Conservation (phyloP, 2,888 invertebrate species). For the Bombylius discolor region DNA sequence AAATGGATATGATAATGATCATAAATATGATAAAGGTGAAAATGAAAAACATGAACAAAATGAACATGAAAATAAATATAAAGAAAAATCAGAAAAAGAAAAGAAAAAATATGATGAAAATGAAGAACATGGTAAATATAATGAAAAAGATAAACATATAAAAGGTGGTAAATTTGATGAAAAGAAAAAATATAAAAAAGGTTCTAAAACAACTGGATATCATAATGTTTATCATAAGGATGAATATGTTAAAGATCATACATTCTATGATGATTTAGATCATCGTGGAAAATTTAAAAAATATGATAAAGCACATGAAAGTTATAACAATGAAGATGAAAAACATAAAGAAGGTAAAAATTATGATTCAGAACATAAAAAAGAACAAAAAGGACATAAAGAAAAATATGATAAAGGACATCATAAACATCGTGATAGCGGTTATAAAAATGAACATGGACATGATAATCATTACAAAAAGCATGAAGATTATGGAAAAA, state of each 20-base stretch:
- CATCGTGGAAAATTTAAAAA: slow-evolving; percentile 65
- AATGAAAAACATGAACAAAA: slow-evolving; percentile 5
- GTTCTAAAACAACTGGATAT: slow-evolving; percentile 64
- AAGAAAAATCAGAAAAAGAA: slow-evolving; percentile 1
- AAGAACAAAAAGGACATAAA: slow-evolving; percentile 61
- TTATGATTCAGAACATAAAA: slow-evolving; percentile 58
- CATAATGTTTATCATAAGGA: slow-evolving; percentile 78
- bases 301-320: slow-evolving; percentile 57
- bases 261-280: slow-evolving; percentile 75
- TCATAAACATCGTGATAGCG: slow-evolving; percentile 60
- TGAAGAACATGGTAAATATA: slow-evolving; percentile 45
- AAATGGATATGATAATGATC: slow-evolving; percentile 3
- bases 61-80: slow-evolving; percentile 1
- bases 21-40: slow-evolving; percentile 5
- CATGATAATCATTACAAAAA: slow-evolving; percentile 58
- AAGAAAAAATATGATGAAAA: slow-evolving; percentile 48
- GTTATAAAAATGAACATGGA: slow-evolving; percentile 58
- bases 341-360: slow-evolving; percentile 65
- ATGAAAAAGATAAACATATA: slow-evolving; percentile 1
- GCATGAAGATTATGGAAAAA: slow-evolving; percentile 58
- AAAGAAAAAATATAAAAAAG: slow-evolving; percentile 66
- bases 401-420: slow-evolving; percentile 63
- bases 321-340: slow-evolving; percentile 58
- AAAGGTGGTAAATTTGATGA: slow-evolving; percentile 42
- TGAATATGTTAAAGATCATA: slow-evolving; percentile 73